These are phyloP conservation scores for Brachypteracias leptosomus DNA, from an alignment of 2,113 vertebrate species.

Conservation along the genomic window DNA sequence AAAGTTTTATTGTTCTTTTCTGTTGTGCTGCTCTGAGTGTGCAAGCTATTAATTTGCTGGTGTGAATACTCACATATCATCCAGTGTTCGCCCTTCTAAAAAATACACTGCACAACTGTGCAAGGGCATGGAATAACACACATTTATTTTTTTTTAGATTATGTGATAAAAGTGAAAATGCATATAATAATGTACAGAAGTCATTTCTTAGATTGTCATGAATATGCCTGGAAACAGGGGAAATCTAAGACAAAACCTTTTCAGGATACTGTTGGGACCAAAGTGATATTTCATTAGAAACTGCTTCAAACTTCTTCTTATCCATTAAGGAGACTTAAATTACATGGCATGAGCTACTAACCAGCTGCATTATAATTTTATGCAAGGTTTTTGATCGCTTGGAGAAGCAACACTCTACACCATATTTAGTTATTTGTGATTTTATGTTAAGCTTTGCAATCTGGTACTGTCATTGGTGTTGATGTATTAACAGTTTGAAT, in stretches of 20 bases:
- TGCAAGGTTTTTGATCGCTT: constrained; percentile 53
- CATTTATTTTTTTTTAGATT: constrained; percentile 30
- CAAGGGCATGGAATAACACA: constrained; percentile 27
- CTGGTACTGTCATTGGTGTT: constrained; percentile 28
- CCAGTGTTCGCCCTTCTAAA: constrained; percentile 23
- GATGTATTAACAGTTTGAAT: constrained; percentile 6
- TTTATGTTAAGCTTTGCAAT: constrained; percentile 56
- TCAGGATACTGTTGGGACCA: constrained; percentile 23
- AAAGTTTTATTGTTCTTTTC: constrained; percentile 41
- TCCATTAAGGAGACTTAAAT: constrained; percentile 28
- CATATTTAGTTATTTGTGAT: constrained; percentile 52
- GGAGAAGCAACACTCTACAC: not conserved
- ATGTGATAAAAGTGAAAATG: constrained; percentile 52
- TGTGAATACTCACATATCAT: not conserved
- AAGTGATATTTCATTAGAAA: constrained; percentile 51
- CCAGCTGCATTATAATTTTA: constrained; percentile 59
- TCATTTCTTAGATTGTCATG: constrained; percentile 32
- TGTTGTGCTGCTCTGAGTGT: constrained; percentile 11
- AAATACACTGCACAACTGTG: constrained; percentile 3
- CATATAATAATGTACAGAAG: constrained; percentile 41
- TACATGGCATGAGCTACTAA: constrained; percentile 13
- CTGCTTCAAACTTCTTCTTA: constrained; percentile 6
- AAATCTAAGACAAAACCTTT: constrained; percentile 37
- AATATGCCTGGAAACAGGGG: constrained; percentile 40
- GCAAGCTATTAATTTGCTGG: not conserved